phyloP scores from a whole-genome alignment of 2,113 vertebrate species.

The Cryptotis parvus region DNA sequence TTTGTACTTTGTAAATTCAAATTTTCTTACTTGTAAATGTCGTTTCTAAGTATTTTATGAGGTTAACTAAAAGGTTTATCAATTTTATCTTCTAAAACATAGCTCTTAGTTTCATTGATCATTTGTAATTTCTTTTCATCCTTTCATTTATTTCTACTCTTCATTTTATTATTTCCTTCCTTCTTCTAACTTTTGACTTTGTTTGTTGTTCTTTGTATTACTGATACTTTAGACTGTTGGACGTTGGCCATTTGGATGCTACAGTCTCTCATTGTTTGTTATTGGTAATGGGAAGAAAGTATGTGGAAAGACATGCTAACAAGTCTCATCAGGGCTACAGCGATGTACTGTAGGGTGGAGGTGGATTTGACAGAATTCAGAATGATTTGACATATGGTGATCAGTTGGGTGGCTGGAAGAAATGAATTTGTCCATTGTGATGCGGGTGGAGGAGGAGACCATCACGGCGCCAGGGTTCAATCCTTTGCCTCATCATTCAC shows the following conservation, averaged over 20 bases:
- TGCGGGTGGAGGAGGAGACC: background rate
- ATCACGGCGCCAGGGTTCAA: fast-evolving
- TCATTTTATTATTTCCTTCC: background rate
- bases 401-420: background rate
- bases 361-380: background rate
- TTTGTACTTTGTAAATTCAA: background rate
- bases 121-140: background rate
- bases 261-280: background rate
- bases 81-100: background rate
- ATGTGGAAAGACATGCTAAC: background rate
- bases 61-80: background rate
- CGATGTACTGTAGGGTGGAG: background rate
- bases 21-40: background rate
- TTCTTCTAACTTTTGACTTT: background rate
- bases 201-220: background rate
- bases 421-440: background rate
- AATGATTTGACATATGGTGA: background rate
- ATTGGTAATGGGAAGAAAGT: background rate
- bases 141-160: background rate
- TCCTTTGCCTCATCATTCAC: background rate
- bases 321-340: background rate
- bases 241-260: background rate
- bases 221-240: background rate
- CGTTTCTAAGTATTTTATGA: background rate
- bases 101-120: background rate